A percentile compares a stretch with the other conserved stretches of the same genome.
phyloP scores from a whole-genome alignment of 2,888 invertebrate genomes.

The Anthrax anthrax region DNA sequence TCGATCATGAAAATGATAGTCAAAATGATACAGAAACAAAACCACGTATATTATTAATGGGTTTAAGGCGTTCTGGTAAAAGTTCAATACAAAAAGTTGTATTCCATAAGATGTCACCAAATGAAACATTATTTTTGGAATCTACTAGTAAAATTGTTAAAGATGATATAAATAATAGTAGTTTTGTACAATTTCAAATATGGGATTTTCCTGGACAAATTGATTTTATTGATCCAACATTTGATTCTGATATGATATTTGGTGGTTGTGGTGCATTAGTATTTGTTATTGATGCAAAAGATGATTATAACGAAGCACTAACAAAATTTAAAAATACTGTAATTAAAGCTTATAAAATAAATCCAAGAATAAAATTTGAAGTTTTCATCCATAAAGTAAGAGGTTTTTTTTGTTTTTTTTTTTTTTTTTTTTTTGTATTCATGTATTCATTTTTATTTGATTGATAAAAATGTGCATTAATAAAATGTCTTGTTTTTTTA shows the following conservation, averaged over 20 bases:
- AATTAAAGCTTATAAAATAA: slow-evolving; percentile 88
- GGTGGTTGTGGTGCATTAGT: slow-evolving; percentile 94
- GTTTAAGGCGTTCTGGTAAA: slow-evolving; percentile 90
- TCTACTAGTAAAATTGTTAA: slow-evolving; percentile 97
- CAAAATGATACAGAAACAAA: slow-evolving; percentile 43
- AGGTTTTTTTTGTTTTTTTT: too few relatives aligned
- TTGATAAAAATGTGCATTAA: slow-evolving; percentile 6
- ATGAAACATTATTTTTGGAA: slow-evolving; percentile 95
- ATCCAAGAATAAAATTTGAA: slow-evolving; percentile 92
- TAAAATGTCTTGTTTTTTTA: not conserved
- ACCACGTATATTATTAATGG: slow-evolving; percentile 90
- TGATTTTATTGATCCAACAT: slow-evolving; percentile 91
- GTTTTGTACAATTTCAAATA: slow-evolving; percentile 99
- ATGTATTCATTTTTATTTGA: too few relatives aligned
- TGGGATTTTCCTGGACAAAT: slow-evolving; percentile 99
- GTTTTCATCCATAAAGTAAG: slow-evolving; percentile 90
- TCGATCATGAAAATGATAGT: slow-evolving; percentile 65
- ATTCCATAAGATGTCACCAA: slow-evolving; percentile 99
- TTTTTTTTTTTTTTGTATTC: too few relatives aligned
- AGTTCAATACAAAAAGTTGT: slow-evolving; percentile 99
- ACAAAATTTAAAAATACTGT: slow-evolving; percentile 86
- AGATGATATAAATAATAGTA: slow-evolving; percentile 87
- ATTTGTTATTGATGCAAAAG: slow-evolving; percentile 97
- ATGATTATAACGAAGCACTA: slow-evolving; percentile 94
- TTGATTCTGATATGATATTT: slow-evolving; percentile 93